These are phyloP conservation scores for Hyperoplus immaculatus DNA, from an alignment of 2,797 vertebrate genomes.

Conservation along the genomic window DNA sequence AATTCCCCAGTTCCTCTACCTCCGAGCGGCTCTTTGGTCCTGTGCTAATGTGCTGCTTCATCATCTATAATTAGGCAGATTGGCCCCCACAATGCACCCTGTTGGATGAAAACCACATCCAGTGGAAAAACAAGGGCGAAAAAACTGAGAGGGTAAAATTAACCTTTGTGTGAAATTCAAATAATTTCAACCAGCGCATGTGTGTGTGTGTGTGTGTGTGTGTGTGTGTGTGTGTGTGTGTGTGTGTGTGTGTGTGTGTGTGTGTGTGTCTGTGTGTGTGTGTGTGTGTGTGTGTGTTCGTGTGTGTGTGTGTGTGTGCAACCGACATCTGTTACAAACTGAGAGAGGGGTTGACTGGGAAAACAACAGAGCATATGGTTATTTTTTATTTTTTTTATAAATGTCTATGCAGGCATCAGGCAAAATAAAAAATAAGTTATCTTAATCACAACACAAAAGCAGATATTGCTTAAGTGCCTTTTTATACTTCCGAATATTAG, in stretches of 20 bases:
- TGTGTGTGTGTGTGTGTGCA: too few relatives aligned
- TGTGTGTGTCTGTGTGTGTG: too few relatives aligned
- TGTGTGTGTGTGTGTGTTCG: too few relatives aligned
- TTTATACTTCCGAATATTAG: not conserved
- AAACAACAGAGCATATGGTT: conserved; percentile 8
- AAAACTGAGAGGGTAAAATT: conserved; percentile 55
- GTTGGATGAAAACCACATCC: conserved; percentile 76
- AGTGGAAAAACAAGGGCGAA: not conserved
- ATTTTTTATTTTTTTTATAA: not conserved
- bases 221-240: too few relatives aligned
- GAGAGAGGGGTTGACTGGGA: conserved; percentile 26
- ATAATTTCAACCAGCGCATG: conserved; percentile 48
- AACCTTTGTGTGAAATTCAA: conserved; percentile 73
- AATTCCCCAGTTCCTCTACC: conserved; percentile 46
- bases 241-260: too few relatives aligned
- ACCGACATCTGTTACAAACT: conserved; percentile 47
- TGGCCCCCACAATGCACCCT: conserved; percentile 81
- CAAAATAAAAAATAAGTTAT: not conserved
- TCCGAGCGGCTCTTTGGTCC: conserved; percentile 34
- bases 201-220: not conserved
- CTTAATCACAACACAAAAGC: conserved; percentile 2
- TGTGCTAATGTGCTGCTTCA: conserved; percentile 79
- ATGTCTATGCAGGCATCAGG: too few relatives aligned
- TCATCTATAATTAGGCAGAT: conserved; percentile 85
- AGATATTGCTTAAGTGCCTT: not conserved